Conservation (phyloP, 2,888 invertebrate species). For the Rosalia funebris region DNA sequence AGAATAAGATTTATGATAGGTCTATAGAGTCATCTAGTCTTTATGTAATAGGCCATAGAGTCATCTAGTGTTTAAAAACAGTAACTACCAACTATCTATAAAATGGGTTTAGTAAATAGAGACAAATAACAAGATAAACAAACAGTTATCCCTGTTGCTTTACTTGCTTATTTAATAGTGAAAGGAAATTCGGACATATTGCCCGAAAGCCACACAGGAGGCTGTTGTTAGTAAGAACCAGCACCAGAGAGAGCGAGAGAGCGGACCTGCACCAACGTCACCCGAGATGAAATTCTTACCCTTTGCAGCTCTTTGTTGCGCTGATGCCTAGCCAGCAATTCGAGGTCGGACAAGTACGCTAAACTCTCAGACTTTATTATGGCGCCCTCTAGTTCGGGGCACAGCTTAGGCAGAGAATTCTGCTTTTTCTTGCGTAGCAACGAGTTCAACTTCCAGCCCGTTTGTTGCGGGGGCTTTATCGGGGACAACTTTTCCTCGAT, state of each 20-base stretch:
- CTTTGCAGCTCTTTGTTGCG: conserved; percentile 65
- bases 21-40: no score
- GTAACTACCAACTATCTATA: no score
- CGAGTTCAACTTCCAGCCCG: conserved; percentile 57
- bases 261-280: conserved; percentile 23
- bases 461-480: conserved; percentile 31
- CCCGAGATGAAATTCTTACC: conserved; percentile 61
- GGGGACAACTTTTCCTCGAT: conserved; percentile 26
- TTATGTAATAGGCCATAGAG: no score
- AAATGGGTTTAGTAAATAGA: no score
- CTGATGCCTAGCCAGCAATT: conserved; percentile 66
- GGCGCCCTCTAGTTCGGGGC: conserved; percentile 65
- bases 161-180: no score
- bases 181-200: background rate
- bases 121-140: no score
- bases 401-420: conserved; percentile 58
- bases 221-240: conserved; percentile 23
- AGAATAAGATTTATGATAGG: no score
- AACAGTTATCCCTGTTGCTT: no score
- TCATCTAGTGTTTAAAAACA: no score
- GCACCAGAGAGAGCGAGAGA: conserved; percentile 28
- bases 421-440: conserved; percentile 60
- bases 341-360: conserved; percentile 65
- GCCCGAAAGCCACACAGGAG: conserved; percentile 12
- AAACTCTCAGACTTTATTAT: conserved; percentile 67